These are phyloP conservation scores for Eubucco bourcierii DNA, from an alignment of 2,113 vertebrate species.

Conservation along the genomic window DNA sequence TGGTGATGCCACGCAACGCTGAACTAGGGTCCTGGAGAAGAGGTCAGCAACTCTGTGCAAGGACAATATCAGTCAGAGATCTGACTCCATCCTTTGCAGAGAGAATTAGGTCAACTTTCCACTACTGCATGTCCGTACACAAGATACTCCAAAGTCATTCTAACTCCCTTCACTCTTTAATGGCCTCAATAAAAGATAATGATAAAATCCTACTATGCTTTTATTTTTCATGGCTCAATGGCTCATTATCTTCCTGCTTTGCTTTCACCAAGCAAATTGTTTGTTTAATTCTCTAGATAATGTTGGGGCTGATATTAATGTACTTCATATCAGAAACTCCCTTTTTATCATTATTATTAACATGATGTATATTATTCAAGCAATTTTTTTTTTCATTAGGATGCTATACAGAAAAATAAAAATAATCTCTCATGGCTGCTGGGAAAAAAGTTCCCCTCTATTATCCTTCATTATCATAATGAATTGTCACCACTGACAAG, in stretches of 20 bases:
- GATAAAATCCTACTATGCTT: background rate
- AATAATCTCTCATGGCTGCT: background rate
- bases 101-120: rapidly evolving
- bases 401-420: background rate
- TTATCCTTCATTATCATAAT: constrained; percentile 48
- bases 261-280: background rate
- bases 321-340: background rate
- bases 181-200: background rate
- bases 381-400: background rate
- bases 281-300: background rate
- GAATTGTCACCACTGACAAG: constrained; percentile 17
- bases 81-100: background rate
- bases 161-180: background rate
- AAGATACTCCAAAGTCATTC: background rate
- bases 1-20: background rate
- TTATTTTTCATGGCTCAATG: background rate
- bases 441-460: background rate
- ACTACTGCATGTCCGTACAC: background rate
- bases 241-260: background rate
- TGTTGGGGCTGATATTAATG: background rate
- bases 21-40: background rate
- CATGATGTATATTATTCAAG: background rate
- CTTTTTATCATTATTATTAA: background rate
- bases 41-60: background rate
- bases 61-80: background rate